phyloP scores from a whole-genome alignment of 1,140 invertebrate genomes.

The Drosophila kikkawai region DNA sequence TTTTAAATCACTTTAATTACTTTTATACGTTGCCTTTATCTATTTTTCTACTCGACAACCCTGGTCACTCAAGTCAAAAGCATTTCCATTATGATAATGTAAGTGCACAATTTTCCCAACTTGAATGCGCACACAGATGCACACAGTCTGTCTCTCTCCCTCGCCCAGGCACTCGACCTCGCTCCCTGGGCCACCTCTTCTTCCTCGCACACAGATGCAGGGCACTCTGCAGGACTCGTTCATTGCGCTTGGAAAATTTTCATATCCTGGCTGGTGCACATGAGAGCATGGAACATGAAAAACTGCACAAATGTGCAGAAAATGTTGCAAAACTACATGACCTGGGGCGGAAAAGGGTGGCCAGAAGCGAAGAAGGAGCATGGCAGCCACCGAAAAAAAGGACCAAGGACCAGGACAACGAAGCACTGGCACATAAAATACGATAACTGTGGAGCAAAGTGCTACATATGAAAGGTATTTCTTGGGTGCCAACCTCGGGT shows the following conservation, averaged over 20 bases:
- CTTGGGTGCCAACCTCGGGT: slow-evolving; percentile 22
- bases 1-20: too few species aligned
- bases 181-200: neutral
- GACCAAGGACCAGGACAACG: slow-evolving; percentile 34
- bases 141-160: slow-evolving; percentile 24
- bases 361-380: neutral
- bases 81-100: slow-evolving; percentile 83
- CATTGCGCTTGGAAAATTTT: slow-evolving; percentile 75
- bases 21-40: neutral
- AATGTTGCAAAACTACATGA: slow-evolving; percentile 77
- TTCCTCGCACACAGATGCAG: slow-evolving; percentile 2
- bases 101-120: slow-evolving; percentile 80
- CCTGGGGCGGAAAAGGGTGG: slow-evolving; percentile 12
- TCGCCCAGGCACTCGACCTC: neutral
- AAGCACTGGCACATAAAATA: slow-evolving; percentile 77
- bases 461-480: slow-evolving; percentile 80
- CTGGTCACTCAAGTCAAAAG: slow-evolving; percentile 76
- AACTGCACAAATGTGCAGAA: slow-evolving; percentile 82
- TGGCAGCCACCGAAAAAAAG: slow-evolving; percentile 18
- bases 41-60: slow-evolving; percentile 39
- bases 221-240: slow-evolving; percentile 29
- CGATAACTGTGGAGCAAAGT: slow-evolving; percentile 78
- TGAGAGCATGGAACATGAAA: slow-evolving; percentile 74
- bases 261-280: slow-evolving; percentile 76
- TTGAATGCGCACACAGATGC: slow-evolving; percentile 63